These are phyloP conservation scores for Cephalopterus ornatus DNA, from an alignment of 2,113 vertebrate genomes.

Conservation along the genomic window DNA sequence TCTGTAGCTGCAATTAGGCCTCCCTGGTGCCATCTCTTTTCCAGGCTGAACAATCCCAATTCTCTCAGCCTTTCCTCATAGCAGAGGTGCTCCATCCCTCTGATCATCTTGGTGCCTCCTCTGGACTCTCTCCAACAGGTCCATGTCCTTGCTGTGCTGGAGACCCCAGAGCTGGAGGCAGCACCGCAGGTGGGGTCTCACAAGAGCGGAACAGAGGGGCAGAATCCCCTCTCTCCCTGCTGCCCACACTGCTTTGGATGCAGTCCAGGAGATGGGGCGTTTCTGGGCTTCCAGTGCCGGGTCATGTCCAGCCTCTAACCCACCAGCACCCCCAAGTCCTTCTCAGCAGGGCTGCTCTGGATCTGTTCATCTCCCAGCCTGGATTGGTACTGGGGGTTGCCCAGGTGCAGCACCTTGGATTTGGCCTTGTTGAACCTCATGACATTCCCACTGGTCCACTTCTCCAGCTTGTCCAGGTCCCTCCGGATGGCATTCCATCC, in stretches of 20 bases:
- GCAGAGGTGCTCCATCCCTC: not conserved
- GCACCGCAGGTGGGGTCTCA: not conserved
- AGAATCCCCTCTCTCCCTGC: not conserved
- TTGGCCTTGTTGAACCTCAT: not conserved
- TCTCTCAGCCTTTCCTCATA: not conserved
- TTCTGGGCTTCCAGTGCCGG: not conserved
- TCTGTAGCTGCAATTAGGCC: accelerated
- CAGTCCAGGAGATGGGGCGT: not conserved
- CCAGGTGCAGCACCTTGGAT: not conserved
- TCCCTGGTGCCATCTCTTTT: accelerated
- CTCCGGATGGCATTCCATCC: not conserved
- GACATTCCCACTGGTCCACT: not conserved
- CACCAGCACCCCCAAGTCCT: not conserved
- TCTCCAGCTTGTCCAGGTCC: accelerated
- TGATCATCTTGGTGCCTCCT: not conserved
- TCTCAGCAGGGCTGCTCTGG: not conserved
- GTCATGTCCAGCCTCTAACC: not conserved
- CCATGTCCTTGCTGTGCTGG: not conserved
- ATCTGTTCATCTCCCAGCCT: not conserved
- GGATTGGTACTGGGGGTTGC: accelerated
- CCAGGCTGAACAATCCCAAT: accelerated
- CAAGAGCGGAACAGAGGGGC: not conserved
- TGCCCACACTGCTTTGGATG: not conserved
- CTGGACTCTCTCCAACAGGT: not conserved
- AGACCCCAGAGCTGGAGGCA: not conserved